Base-by-base conservation (phyloP, 2,797 vertebrate species). In the Oreochromis grahami region DNA sequence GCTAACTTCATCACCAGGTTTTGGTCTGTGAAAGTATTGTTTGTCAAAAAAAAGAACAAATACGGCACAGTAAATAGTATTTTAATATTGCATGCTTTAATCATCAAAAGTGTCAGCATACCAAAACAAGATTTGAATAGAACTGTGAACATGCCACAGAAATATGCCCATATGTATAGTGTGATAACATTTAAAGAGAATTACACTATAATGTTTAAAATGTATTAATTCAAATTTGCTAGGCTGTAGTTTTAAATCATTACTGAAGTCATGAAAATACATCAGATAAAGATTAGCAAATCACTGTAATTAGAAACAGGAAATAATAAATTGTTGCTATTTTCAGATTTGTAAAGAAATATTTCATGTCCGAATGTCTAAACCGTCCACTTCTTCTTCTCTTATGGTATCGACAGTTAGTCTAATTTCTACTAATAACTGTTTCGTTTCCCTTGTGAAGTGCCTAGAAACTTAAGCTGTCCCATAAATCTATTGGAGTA, bases 371-470 rank as follows among this genome's bases (percentile, higher is more conserved):
- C 14, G 4, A 26, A 45, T 70, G 1, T 70, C 6, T 26, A 26
- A 70, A 43, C 38, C 0, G 38, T 9, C n/a, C 21, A 43, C 38
- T 17, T 26, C 8, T 29, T 26, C 41, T 29, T 24, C 24, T 24
- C 24, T 24, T 24, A 24, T 24, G 24, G 24, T 24, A 24, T 24
- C 24, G 24, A 24, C 24, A 24, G 41, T 72, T 19, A 29, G 68
- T 11, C 38, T 11, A 70, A 7, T 26, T 6, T 24, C 24, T 24
- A 45, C 14, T 45, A 11, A 45, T 45, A 0, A 70, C 41, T 11
- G 38, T 72, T 45, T 43, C 0, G 0, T 5, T 29, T 0, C 1
- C 3, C 9, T 45, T 70, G 21, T 70, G 13, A 70, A 45, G 5
- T 45, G 38, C 15, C 21, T 6, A 70, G 14, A 45, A 70, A 45